phyloP scores from a whole-genome alignment of 2,113 vertebrate genomes.

The Megatriorchis doriae region DNA sequence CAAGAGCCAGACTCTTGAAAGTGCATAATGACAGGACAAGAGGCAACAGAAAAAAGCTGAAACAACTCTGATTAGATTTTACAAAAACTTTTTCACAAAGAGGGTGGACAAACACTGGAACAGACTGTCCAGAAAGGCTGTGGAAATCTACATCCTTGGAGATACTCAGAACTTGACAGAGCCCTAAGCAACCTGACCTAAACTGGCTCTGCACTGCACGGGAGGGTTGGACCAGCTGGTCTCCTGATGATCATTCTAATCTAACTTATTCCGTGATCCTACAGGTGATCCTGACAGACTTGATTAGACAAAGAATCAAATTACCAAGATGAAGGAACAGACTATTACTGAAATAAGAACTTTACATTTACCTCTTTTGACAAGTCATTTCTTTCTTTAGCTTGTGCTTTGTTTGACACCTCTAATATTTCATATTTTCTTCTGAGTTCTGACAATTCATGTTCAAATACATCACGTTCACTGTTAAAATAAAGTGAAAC shows the following conservation, averaged over 20 bases:
- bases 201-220: background rate
- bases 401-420: conserved; percentile 73
- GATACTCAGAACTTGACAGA: background rate
- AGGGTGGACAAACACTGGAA: background rate
- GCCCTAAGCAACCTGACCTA: background rate
- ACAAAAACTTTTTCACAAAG: background rate
- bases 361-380: conserved; percentile 84
- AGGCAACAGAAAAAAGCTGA: background rate
- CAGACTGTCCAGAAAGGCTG: background rate
- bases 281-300: background rate
- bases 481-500: conserved; percentile 68
- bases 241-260: background rate
- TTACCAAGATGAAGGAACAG: background rate
- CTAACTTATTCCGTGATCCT: background rate
- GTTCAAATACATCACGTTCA: conserved; percentile 87
- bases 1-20: background rate
- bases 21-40: background rate
- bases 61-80: background rate
- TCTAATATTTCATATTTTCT: conserved; percentile 85
- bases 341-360: background rate
- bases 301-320: background rate
- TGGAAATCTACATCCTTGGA: background rate
- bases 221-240: background rate
- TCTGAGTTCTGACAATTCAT: conserved; percentile 81
- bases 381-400: conserved; percentile 85